Evolutionary conservation across 2,797 vertebrate species (phyloP), one percentile per base, ranked within the genome.

Genomic region (Poecilia wingei): DNA sequence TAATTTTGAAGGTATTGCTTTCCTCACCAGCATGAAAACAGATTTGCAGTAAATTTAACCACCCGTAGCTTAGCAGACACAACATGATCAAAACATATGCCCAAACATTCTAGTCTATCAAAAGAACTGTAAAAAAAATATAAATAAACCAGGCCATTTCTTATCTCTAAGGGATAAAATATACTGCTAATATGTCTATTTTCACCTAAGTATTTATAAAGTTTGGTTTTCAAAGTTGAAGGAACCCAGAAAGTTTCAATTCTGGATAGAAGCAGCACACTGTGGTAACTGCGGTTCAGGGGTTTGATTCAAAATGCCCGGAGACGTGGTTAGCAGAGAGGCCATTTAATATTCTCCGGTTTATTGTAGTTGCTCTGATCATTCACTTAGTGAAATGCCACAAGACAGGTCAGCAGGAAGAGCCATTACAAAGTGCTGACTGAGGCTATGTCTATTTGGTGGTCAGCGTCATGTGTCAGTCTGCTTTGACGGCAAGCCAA

Each of bases 381-480:
- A 89, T 89, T 94, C 83, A 88, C 87, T 94, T 91, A 88, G 83
- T 82, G 80, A 86, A 93, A 93, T 79, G 88, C 85, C 87, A 66
- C 86, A 84, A 92, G 90, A 85, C 87, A 91, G 86, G 83, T 88
- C 87, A 90, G 88, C 86, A 92, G 91, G 85, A 94, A 91, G 93
- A 91, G 81, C 72, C 82, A 78, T 90, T 90, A 91, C 75, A 83
- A 88, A 88, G 82, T 90, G 91, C 93, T 92, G 91, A 90, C 90
- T 90, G 77, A 90, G 80, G 66, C 75, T 82, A 76, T 84, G 78
- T 69, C 79, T 84, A 77, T 85, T 83, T 47, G 75, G 74, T 76
- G 82, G 79, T 84, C 77, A 87, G 87, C 83, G 86, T 93, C 87
- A 83, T 78, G 80, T 93, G 84, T 91, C 89, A 79, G 81, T 72